phyloP scores from a whole-genome alignment of 35 echinoderm and acorn worm species.

The Amphiura filiformis region DNA sequence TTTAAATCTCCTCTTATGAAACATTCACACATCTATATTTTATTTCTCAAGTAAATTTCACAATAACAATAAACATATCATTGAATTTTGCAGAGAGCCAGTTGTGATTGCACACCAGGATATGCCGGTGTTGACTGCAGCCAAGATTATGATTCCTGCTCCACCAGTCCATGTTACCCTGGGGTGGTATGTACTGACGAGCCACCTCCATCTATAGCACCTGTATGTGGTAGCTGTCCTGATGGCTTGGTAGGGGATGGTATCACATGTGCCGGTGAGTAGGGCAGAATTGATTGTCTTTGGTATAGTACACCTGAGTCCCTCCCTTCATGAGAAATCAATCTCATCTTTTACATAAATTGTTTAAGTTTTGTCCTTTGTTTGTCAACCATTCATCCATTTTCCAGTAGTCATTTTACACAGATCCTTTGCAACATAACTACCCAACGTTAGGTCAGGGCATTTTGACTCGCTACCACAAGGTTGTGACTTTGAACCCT shows the following conservation, averaged over 20 bases:
- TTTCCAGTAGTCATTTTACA: background rate
- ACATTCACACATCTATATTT: too few relatives aligned
- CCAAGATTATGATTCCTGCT: slow-evolving; percentile 9
- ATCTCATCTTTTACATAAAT: background rate
- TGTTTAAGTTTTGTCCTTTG: background rate
- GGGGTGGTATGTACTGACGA: slow-evolving; percentile 15
- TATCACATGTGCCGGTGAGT: slow-evolving; percentile 18
- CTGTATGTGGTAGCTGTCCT: slow-evolving; percentile 7
- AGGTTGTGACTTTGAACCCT: too few relatives aligned
- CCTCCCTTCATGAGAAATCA: background rate
- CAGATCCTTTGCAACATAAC: background rate
- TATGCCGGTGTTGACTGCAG: slow-evolving; percentile 19
- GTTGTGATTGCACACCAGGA: background rate
- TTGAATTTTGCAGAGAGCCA: background rate
- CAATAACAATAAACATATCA: too few relatives aligned
- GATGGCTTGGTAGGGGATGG: slow-evolving; percentile 18
- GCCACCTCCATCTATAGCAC: background rate
- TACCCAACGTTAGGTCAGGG: background rate
- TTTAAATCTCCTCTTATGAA: too few relatives aligned
- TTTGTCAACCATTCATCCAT: background rate
- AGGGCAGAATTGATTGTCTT: background rate
- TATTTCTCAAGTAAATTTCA: too few relatives aligned
- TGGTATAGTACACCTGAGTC: background rate
- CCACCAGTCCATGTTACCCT: slow-evolving; percentile 18
- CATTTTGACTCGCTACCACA: too few relatives aligned